Conservation (phyloP, 1,140 invertebrate genomes). For the Microplitis demolitor region DNA sequence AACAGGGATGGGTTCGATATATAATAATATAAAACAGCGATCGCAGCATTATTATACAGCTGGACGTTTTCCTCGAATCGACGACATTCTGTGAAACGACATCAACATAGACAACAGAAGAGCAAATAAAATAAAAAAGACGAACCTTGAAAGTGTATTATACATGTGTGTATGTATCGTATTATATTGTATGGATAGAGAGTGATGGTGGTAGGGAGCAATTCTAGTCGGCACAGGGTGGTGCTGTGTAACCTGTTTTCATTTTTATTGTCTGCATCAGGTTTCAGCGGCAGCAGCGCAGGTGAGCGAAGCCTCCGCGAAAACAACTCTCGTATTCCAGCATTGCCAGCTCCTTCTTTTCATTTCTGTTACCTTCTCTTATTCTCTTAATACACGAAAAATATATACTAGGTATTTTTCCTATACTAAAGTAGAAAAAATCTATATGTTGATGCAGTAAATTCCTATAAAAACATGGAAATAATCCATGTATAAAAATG, state of each 20-base stretch:
- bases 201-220: background rate
- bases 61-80: background rate
- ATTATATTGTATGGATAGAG: background rate
- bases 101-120: background rate
- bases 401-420: too few relatives aligned
- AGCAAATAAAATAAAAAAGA: background rate
- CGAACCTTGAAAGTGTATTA: background rate
- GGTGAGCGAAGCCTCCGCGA: conserved; percentile 47
- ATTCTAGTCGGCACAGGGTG: conserved; percentile 16
- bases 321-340: conserved; percentile 29
- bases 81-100: conserved; percentile 4
- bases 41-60: background rate
- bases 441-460: too few relatives aligned
- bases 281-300: conserved; percentile 46
- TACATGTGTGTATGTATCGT: background rate
- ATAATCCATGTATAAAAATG: too few relatives aligned
- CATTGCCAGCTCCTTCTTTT: conserved; percentile 31
- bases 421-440: too few relatives aligned
- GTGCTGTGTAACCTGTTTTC: conserved; percentile 57
- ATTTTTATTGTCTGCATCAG: conserved; percentile 58
- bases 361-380: conserved; percentile 32
- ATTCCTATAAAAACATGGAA: too few relatives aligned
- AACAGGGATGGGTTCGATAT: background rate
- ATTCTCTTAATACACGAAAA: background rate
- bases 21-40: background rate